phyloP scores from a whole-genome alignment of 2,797 vertebrate species.

The Potorous gilbertii region DNA sequence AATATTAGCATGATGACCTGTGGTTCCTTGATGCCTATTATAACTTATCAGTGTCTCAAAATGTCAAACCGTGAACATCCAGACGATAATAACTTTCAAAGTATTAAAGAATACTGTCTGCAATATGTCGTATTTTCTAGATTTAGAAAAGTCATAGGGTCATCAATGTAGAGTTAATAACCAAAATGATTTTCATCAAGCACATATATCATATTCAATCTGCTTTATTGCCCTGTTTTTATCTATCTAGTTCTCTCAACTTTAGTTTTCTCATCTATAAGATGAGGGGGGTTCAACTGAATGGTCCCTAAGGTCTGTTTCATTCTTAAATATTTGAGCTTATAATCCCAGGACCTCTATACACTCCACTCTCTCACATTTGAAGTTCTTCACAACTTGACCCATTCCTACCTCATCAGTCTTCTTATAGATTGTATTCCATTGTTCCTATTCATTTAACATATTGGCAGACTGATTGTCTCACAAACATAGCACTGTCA shows the following conservation, averaged over 20 bases:
- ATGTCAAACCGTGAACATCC: not conserved
- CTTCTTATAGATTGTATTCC: not conserved
- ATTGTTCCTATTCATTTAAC: not conserved
- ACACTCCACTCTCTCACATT: not conserved
- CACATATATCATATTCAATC: not conserved
- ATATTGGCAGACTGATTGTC: not conserved
- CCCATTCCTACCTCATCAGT: too few relatives aligned
- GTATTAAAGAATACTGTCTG: not conserved
- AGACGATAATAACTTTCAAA: not conserved
- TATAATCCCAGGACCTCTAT: not conserved
- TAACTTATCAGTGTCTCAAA: not conserved
- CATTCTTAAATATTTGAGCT: not conserved
- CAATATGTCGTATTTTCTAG: not conserved
- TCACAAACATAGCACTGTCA: not conserved
- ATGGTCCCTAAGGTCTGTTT: too few relatives aligned
- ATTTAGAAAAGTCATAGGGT: not conserved
- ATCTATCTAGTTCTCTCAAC: not conserved
- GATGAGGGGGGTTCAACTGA: not conserved
- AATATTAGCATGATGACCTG: not conserved
- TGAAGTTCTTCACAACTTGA: not conserved
- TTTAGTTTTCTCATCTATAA: not conserved
- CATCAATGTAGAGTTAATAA: not conserved
- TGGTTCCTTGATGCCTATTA: not conserved
- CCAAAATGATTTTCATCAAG: not conserved
- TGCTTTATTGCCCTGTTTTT: not conserved